Percentiles rank a stretch among this genome's conserved stretches.
These are phyloP conservation scores for Hoplostethus atlanticus DNA, from an alignment of 2,797 vertebrate species.

Conservation along the genomic window DNA sequence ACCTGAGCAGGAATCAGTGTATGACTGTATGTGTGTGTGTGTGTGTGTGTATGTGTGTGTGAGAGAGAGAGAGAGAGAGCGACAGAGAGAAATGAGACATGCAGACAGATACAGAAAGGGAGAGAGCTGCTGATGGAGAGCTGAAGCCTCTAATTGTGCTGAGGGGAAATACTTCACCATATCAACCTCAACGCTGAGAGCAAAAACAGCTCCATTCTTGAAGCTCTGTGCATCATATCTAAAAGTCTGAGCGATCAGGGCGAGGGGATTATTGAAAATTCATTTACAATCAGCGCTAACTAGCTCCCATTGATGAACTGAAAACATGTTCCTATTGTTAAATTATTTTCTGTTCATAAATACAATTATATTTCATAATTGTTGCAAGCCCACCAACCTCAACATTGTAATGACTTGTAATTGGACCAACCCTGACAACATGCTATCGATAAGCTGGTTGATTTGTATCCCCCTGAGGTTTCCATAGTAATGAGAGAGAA, in stretches of 20 bases:
- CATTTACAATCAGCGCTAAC: slow-evolving; percentile 34
- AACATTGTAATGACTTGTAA: neutral
- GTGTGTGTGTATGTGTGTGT: too few species aligned
- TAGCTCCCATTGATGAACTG: slow-evolving; percentile 9
- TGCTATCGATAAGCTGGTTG: neutral
- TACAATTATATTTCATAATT: slow-evolving; percentile 10
- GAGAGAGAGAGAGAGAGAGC: slow-evolving; percentile 54
- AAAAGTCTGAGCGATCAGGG: neutral
- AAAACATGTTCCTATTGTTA: too few species aligned
- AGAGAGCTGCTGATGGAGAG: slow-evolving; percentile 31
- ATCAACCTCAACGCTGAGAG: slow-evolving; percentile 30
- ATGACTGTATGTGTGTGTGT: slow-evolving; percentile 10
- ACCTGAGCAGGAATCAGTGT: slow-evolving; percentile 31
- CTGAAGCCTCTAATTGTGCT: slow-evolving; percentile 48
- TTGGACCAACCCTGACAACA: neutral
- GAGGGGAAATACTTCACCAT: slow-evolving; percentile 3
- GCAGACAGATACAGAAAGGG: slow-evolving; percentile 53
- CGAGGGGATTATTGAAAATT: slow-evolving; percentile 47
- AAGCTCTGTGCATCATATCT: neutral
- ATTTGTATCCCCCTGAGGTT: neutral
- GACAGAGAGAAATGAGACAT: slow-evolving; percentile 57
- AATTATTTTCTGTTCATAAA: slow-evolving; percentile 20
- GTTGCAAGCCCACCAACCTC: neutral
- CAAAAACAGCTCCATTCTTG: slow-evolving; percentile 16
- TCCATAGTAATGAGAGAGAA: neutral